Percentiles rank a stretch among this genome's conserved stretches.
phyloP scores from a whole-genome alignment of 2,888 invertebrate genomes.

The Drosophila planitibia region DNA sequence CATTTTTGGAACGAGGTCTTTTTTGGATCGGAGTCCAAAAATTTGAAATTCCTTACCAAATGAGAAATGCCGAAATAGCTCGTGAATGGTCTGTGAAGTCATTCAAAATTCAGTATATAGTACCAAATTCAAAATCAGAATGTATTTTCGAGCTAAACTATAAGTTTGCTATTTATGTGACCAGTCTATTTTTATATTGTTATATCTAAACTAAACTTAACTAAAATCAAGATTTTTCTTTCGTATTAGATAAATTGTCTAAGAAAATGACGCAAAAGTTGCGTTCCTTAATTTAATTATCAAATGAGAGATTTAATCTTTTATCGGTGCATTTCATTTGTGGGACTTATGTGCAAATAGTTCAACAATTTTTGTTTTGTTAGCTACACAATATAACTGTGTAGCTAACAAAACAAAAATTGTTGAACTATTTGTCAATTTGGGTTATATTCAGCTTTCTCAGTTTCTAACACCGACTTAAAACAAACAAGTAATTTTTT shows the following conservation, averaged over 20 bases:
- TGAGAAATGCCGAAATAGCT: neutral
- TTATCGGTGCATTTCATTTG: neutral
- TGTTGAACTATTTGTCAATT: neutral
- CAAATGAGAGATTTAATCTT: neutral
- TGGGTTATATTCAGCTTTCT: neutral
- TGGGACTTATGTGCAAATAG: neutral
- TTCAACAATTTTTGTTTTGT: too few relatives aligned
- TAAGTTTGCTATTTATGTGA: neutral
- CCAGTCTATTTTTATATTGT: neutral
- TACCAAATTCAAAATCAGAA: neutral
- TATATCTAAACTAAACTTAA: neutral
- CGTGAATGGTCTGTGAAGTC: neutral
- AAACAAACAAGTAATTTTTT: slow-evolving; percentile 5
- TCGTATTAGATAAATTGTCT: neutral
- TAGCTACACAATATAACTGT: neutral
- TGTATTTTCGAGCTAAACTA: neutral
- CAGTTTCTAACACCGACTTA: neutral
- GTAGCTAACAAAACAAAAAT: neutral
- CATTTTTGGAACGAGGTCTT: too few relatives aligned
- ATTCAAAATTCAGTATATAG: neutral
- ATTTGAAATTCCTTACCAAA: neutral
- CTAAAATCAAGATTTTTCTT: neutral
- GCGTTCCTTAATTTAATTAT: neutral
- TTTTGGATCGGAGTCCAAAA: neutral
- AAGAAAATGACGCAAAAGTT: neutral